Evolutionary conservation across 2,797 vertebrate genomes (phyloP).

Genomic region (Erithacus rubecula): DNA sequence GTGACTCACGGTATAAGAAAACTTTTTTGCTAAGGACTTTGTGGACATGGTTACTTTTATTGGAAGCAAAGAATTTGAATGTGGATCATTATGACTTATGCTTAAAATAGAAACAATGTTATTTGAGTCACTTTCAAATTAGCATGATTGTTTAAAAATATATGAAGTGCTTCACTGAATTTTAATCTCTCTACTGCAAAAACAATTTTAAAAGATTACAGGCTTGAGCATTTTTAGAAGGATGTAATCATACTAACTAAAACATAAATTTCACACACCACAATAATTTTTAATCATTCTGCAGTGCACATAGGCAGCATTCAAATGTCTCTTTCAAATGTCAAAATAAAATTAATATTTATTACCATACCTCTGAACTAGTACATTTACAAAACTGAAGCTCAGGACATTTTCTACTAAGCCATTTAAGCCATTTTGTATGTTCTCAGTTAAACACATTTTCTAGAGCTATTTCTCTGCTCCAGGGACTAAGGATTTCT

Average conservation of each 20-base stretch:
- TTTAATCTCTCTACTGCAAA: conserved; percentile 73
- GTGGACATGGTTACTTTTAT: neutral
- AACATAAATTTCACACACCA: conserved; percentile 75
- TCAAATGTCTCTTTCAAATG: conserved; percentile 75
- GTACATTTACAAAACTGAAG: conserved; percentile 57
- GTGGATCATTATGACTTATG: neutral
- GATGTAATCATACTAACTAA: conserved; percentile 72
- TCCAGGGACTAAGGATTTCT: conserved; percentile 7
- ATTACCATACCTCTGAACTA: conserved; percentile 72
- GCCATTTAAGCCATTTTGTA: conserved; percentile 16
- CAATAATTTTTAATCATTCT: conserved; percentile 78
- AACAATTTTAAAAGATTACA: conserved; percentile 76
- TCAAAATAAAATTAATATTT: conserved; percentile 80
- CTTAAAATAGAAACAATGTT: conserved; percentile 58
- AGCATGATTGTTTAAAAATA: conserved; percentile 68
- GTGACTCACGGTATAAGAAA: neutral
- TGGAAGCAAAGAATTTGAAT: neutral
- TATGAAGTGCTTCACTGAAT: conserved; percentile 67
- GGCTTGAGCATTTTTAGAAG: conserved; percentile 72
- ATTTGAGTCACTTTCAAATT: conserved; percentile 36
- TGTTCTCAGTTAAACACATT: conserved; percentile 26
- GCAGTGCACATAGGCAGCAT: conserved; percentile 58
- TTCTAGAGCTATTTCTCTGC: conserved; percentile 45
- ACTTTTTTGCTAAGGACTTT: neutral
- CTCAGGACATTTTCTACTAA: conserved; percentile 36